These are phyloP conservation scores for Tiaroga cobitis DNA, from an alignment of 2,797 vertebrate species.

Conservation along the genomic window DNA sequence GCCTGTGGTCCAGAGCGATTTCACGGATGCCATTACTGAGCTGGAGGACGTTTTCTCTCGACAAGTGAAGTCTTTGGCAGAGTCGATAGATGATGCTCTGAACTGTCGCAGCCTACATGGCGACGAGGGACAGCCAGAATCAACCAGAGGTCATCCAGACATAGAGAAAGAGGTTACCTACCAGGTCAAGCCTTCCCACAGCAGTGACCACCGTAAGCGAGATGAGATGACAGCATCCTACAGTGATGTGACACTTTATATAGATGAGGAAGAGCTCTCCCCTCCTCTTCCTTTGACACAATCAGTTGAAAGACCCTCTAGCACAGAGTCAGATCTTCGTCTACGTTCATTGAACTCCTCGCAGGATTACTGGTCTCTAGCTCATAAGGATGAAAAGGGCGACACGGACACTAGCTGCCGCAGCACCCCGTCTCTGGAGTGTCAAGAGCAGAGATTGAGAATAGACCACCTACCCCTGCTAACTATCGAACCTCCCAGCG, in stretches of 20 bases:
- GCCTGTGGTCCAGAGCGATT: slow-evolving; percentile 84
- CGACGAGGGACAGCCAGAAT: slow-evolving; percentile 81
- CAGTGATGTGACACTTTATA: slow-evolving; percentile 95
- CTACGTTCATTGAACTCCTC: slow-evolving; percentile 84
- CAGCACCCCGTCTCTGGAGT: slow-evolving; percentile 91
- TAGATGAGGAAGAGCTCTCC: slow-evolving; percentile 95
- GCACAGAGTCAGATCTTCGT: slow-evolving; percentile 87
- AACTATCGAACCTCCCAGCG: slow-evolving; percentile 93
- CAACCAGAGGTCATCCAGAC: slow-evolving; percentile 77
- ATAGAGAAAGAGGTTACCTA: slow-evolving; percentile 78
- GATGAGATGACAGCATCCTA: slow-evolving; percentile 96
- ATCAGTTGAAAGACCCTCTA: slow-evolving; percentile 83
- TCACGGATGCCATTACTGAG: slow-evolving; percentile 93
- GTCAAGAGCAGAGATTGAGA: slow-evolving; percentile 87
- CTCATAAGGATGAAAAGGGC: slow-evolving; percentile 88
- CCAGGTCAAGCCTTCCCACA: slow-evolving; percentile 78
- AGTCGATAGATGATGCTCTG: slow-evolving; percentile 95
- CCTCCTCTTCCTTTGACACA: slow-evolving; percentile 88
- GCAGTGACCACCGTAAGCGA: slow-evolving; percentile 82
- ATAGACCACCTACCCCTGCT: slow-evolving; percentile 90
- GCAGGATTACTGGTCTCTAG: slow-evolving; percentile 93
- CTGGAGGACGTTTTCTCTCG: slow-evolving; percentile 96
- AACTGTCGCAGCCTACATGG: slow-evolving; percentile 93
- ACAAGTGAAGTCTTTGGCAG: slow-evolving; percentile 95
- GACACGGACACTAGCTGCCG: slow-evolving; percentile 93